phyloP scores from a whole-genome alignment of 1,140 invertebrate species.

The Dreissena polymorpha region DNA sequence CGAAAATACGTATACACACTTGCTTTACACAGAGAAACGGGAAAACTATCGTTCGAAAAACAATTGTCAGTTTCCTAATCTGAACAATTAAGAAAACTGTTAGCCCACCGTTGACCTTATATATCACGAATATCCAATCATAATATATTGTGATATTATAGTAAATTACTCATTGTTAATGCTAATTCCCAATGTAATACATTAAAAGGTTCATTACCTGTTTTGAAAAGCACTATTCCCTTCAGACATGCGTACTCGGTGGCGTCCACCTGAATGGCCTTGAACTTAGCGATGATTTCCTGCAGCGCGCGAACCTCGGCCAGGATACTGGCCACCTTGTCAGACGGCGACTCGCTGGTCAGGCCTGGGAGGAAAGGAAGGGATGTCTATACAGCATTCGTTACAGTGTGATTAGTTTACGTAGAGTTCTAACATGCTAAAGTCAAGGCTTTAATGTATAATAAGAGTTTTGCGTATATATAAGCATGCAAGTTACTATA shows the following conservation, averaged over 20 bases:
- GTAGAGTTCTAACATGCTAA: too few species aligned
- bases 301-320: slow-evolving; percentile 89
- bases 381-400: background rate
- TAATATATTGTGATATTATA: too few species aligned
- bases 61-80: too few species aligned
- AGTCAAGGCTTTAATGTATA: too few species aligned
- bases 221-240: slow-evolving; percentile 93
- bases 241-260: slow-evolving; percentile 94
- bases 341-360: slow-evolving; percentile 75
- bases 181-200: background rate
- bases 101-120: too few species aligned
- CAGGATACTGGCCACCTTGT: slow-evolving; percentile 80
- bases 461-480: too few species aligned
- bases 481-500: too few species aligned
- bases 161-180: too few species aligned
- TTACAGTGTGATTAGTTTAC: background rate
- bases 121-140: too few species aligned
- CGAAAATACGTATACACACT: too few species aligned
- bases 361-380: slow-evolving; percentile 64
- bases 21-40: background rate
- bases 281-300: slow-evolving; percentile 88
- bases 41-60: too few species aligned
- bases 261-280: slow-evolving; percentile 88
- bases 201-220: slow-evolving; percentile 73
- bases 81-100: too few species aligned